Percentiles rank a stretch among this genome's conserved stretches.
These are phyloP conservation scores for Chymomyza procnemis DNA, from an alignment of 2,888 invertebrate genomes.

Conservation along the genomic window DNA sequence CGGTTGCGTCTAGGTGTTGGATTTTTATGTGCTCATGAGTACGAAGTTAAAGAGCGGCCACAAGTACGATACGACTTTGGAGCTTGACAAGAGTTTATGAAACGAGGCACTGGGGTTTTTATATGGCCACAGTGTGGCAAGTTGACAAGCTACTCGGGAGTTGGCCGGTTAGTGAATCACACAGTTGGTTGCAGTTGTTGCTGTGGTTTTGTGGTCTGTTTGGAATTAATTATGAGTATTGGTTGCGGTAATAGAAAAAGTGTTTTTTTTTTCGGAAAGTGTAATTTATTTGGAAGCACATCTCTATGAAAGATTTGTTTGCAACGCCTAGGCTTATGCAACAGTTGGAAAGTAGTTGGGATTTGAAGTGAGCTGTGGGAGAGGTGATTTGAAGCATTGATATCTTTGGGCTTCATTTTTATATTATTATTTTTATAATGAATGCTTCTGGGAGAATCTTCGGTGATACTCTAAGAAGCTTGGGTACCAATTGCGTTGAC, in stretches of 20 bases:
- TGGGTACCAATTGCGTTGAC: no score
- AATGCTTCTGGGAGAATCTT: no score
- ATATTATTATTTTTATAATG: no score
- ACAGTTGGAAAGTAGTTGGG: conserved; percentile 6
- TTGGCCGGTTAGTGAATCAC: conserved; percentile 32
- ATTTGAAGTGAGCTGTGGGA: no score
- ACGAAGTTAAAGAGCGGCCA: conserved; percentile 37
- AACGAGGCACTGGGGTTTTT: conserved; percentile 62
- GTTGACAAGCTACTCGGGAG: conserved; percentile 52
- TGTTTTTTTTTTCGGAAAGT: background rate
- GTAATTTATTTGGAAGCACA: conserved; percentile 72
- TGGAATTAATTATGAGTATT: conserved; percentile 72
- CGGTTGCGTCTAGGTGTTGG: conserved; percentile 57
- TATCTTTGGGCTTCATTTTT: no score
- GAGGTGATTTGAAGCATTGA: no score
- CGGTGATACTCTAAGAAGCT: no score
- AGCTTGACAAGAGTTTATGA: conserved; percentile 72
- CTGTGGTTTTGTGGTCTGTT: conserved; percentile 10
- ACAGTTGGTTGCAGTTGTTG: conserved; percentile 46
- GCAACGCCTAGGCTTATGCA: conserved; percentile 30
- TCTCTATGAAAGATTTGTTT: conserved; percentile 72
- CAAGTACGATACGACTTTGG: conserved; percentile 28
- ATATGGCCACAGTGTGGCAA: conserved; percentile 53
- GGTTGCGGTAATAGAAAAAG: conserved; percentile 9
- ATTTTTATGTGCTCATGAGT: conserved; percentile 22